Conservation (phyloP, 2,113 vertebrate genomes). For the Geothlypis trichas region DNA sequence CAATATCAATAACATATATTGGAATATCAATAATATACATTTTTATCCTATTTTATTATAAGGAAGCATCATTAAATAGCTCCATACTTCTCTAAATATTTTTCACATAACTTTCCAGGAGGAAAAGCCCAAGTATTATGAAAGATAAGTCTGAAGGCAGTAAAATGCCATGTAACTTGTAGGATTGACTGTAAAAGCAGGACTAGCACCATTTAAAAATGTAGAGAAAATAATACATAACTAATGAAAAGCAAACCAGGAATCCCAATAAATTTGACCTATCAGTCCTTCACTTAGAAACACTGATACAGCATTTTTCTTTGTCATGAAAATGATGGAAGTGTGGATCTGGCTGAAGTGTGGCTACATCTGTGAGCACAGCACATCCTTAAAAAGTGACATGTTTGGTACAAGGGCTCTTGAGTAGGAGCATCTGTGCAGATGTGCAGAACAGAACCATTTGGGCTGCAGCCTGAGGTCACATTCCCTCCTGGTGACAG, state of each 20-base stretch:
- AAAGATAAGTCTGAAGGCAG: not conserved
- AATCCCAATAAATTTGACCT: not conserved
- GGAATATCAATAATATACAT: too few relatives aligned
- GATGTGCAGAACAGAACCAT: not conserved
- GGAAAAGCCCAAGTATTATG: not conserved
- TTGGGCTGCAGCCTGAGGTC: not conserved
- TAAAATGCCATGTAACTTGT: not conserved
- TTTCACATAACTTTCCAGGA: not conserved
- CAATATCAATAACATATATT: not conserved
- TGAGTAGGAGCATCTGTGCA: not conserved
- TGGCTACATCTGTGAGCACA: not conserved
- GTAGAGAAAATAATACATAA: not conserved
- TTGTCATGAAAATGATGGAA: not conserved
- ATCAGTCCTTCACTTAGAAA: not conserved
- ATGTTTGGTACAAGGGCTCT: not conserved
- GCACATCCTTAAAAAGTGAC: not conserved
- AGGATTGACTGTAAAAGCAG: not conserved
- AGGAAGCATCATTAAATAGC: not conserved
- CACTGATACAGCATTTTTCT: not conserved
- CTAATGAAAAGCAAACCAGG: not conserved
- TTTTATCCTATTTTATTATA: not conserved
- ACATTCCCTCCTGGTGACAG: not conserved
- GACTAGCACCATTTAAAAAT: not conserved
- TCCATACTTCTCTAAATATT: not conserved
- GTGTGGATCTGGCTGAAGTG: not conserved